Evolutionary conservation across 2,113 vertebrate species (phyloP).

Genomic region (Otus sunia): DNA sequence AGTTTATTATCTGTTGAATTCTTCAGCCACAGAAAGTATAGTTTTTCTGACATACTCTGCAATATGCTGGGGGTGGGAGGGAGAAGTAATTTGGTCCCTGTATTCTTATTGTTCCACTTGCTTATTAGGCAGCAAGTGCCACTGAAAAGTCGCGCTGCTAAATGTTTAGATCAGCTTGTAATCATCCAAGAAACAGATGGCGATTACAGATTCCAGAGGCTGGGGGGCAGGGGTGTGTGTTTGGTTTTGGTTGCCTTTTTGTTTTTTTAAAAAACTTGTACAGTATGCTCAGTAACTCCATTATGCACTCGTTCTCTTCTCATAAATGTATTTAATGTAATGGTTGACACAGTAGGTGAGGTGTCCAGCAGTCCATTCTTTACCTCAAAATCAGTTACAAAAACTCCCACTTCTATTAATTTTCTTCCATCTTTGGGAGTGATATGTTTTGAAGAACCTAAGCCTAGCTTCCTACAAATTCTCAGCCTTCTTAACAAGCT

Average conservation of each 20-base stretch:
- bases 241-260: background rate
- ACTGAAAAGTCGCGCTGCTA: background rate
- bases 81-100: background rate
- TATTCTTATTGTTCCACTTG: background rate
- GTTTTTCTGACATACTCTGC: background rate
- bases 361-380: background rate
- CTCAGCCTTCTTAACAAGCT: background rate
- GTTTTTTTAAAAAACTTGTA: background rate
- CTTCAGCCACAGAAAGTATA: background rate
- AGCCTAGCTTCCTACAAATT: background rate
- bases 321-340: background rate
- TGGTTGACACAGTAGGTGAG: background rate
- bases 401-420: accelerated
- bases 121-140: constrained; percentile 21
- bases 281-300: background rate
- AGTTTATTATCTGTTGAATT: background rate
- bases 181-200: constrained; percentile 61
- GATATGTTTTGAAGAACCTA: background rate
- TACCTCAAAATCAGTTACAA: background rate
- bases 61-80: background rate
- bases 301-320: background rate
- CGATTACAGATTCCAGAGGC: background rate
- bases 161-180: constrained; percentile 51
- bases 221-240: background rate
- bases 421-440: background rate